Conservation (phyloP, 2,113 vertebrate species). For the Trichechus manatus region DNA sequence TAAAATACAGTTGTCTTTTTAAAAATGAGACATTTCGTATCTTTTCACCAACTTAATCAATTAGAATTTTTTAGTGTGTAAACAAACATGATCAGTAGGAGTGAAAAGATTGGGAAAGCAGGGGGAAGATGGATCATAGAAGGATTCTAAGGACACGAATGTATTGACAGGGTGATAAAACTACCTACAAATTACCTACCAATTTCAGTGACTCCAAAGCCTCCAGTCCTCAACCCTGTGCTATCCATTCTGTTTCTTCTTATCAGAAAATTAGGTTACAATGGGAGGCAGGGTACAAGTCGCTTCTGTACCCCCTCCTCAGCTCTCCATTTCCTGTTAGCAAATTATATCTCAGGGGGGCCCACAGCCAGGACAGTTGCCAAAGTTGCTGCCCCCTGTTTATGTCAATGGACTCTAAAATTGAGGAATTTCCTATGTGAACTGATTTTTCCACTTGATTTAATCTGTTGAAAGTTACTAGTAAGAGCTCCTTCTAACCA, state of each 20-base stretch:
- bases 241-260: background rate
- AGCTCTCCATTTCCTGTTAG: background rate
- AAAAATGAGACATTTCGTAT: slow-evolving; percentile 37
- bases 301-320: background rate
- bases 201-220: background rate
- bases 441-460: background rate
- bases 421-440: slow-evolving; percentile 1
- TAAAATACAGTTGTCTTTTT: background rate
- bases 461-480: background rate
- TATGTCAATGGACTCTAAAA: slow-evolving; percentile 24
- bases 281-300: background rate
- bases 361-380: background rate
- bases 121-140: rapidly evolving
- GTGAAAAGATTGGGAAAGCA: background rate
- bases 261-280: background rate
- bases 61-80: background rate
- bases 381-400: background rate
- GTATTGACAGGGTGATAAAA: background rate
- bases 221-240: background rate
- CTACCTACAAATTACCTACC: background rate
- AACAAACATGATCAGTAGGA: background rate
- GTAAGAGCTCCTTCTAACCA: background rate
- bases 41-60: background rate
- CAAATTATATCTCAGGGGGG: background rate
- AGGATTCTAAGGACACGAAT: background rate